Conservation (phyloP, 2,888 invertebrate genomes). For the Galerucella calmariensis region DNA sequence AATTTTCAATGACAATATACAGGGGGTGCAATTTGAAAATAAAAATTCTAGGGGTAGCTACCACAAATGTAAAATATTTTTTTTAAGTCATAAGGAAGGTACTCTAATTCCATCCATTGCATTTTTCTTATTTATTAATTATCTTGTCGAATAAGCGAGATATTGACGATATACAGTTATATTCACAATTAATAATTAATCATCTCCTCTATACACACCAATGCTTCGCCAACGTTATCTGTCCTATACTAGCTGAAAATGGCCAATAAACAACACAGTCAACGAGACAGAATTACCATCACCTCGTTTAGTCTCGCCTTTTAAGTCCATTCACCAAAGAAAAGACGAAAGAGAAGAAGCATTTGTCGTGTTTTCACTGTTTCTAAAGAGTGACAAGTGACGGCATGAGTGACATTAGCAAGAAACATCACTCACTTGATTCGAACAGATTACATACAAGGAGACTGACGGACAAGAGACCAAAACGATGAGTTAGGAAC, state of each 20-base stretch:
- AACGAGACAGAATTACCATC: slow-evolving; percentile 36
- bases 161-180: no score
- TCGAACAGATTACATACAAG: slow-evolving; percentile 54
- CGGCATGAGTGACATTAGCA: slow-evolving; percentile 52
- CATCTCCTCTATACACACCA: not conserved
- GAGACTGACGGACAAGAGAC: slow-evolving; percentile 49
- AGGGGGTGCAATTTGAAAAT: no score
- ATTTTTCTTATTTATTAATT: no score
- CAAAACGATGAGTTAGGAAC: slow-evolving; percentile 36
- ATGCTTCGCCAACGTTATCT: slow-evolving; percentile 4
- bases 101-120: no score
- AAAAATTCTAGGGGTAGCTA: no score
- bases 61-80: no score
- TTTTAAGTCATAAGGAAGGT: no score
- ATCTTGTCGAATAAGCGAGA: no score
- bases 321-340: slow-evolving; percentile 44
- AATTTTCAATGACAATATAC: no score
- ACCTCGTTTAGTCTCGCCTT: slow-evolving; percentile 39
- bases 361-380: slow-evolving; percentile 49
- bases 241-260: slow-evolving; percentile 11
- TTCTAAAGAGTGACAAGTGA: slow-evolving; percentile 50
- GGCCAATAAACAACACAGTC: slow-evolving; percentile 34
- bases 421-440: slow-evolving; percentile 49
- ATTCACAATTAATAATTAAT: not conserved
- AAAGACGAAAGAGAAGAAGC: slow-evolving; percentile 46